Percentiles rank a stretch among this genome's conserved stretches.
Evolutionary conservation across 1,140 invertebrate genomes (phyloP).

Genomic region (Dreissena polymorpha): DNA sequence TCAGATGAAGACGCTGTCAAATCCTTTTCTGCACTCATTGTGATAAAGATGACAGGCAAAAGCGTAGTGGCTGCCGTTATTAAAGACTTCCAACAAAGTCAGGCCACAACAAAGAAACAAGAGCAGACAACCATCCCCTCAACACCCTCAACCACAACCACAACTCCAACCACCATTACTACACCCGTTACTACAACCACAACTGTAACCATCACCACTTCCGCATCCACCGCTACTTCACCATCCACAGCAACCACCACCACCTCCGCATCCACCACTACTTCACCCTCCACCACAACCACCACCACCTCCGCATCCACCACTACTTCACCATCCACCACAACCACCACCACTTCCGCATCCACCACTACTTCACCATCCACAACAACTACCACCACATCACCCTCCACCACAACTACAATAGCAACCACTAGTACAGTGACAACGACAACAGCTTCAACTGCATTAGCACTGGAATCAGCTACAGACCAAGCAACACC

Average conservation of each 20-base stretch:
- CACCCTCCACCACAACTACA: neutral
- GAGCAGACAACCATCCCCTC: no score
- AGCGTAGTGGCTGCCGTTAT: no score
- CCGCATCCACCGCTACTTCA: neutral
- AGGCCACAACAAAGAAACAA: no score
- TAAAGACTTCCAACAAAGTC: no score
- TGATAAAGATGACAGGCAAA: neutral
- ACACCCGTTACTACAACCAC: neutral
- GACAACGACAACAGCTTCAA: neutral
- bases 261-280: neutral
- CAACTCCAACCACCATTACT: neutral
- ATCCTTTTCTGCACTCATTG: neutral
- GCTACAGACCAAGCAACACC: neutral
- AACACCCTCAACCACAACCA: no score
- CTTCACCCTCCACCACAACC: neutral
- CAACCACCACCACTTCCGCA: neutral
- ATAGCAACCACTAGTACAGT: neutral
- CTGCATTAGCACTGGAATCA: neutral
- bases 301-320: no score
- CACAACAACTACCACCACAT: neutral
- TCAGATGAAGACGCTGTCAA: neutral
- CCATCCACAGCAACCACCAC: neutral
- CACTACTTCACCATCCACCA: neutral
- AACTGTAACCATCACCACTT: neutral
- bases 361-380: neutral